Evolutionary conservation across 1,140 invertebrate species (phyloP).

Genomic region (Drosophila murphyi): DNA sequence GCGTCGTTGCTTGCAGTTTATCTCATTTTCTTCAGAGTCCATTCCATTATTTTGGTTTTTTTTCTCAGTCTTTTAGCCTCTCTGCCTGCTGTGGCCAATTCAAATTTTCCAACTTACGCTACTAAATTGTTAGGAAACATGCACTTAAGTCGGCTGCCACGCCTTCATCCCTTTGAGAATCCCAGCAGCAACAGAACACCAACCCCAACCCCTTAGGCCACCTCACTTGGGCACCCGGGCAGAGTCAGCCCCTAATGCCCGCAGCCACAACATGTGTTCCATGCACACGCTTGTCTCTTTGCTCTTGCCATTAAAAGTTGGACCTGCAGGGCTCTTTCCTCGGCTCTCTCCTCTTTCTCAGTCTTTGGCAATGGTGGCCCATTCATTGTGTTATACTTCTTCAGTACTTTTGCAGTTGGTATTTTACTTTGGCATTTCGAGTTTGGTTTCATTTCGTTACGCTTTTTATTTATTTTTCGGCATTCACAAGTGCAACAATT

Average conservation of each 20-base stretch:
- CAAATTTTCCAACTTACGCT: constrained; percentile 77
- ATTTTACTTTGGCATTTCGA: constrained; percentile 72
- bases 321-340: constrained; percentile 59
- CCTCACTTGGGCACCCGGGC: background rate
- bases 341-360: background rate
- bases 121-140: constrained; percentile 82
- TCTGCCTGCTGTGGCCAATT: constrained; percentile 56
- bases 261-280: constrained; percentile 75
- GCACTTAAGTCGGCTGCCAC: constrained; percentile 69
- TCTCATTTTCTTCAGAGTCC: constrained; percentile 3
- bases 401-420: constrained; percentile 67
- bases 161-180: background rate
- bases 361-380: constrained; percentile 34
- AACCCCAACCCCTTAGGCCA: background rate
- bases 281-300: constrained; percentile 68
- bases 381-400: constrained; percentile 42
- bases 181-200: too few species aligned
- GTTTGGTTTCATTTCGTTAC: constrained; percentile 63
- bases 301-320: constrained; percentile 79
- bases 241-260: constrained; percentile 29
- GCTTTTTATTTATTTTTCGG: constrained; percentile 51
- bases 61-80: constrained; percentile 27
- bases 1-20: background rate
- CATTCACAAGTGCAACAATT: constrained; percentile 72
- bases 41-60: constrained; percentile 17